Evolutionary conservation across 2,888 invertebrate genomes (phyloP).

Genomic region (Xiphydria camelus): DNA sequence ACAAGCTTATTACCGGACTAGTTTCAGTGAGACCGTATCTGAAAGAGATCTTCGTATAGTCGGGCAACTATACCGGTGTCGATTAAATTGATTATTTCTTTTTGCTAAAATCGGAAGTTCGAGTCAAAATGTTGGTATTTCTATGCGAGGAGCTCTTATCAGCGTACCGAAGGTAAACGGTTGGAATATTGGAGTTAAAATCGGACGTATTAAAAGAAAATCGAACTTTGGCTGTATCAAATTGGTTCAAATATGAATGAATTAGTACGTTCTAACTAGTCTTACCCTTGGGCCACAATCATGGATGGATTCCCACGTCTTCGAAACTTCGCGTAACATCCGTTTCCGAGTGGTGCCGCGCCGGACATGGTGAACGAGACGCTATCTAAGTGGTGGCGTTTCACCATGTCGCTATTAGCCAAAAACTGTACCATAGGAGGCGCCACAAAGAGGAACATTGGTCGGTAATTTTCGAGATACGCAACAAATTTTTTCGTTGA

Average conservation of each 20-base stretch:
- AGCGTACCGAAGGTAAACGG: too few species aligned
- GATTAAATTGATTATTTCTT: too few species aligned
- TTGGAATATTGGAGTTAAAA: too few species aligned
- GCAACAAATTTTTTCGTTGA: constrained; percentile 70
- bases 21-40: constrained; percentile 74
- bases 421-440: constrained; percentile 69
- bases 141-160: too few species aligned
- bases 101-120: too few species aligned
- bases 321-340: constrained; percentile 63
- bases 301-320: constrained; percentile 54
- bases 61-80: too few species aligned
- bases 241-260: too few species aligned
- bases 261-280: too few species aligned
- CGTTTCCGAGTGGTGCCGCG: constrained; percentile 70
- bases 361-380: constrained; percentile 65
- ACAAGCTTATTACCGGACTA: constrained; percentile 63
- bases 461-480: constrained; percentile 67
- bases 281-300: constrained; percentile 63
- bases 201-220: too few species aligned
- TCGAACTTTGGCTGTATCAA: not conserved
- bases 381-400: constrained; percentile 62
- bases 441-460: constrained; percentile 71
- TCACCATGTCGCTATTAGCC: constrained; percentile 52
- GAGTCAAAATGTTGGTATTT: too few species aligned
- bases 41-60: too few species aligned